Base-by-base conservation (phyloP, 2,797 vertebrate species). In the Sebastes steindachneri region DNA sequence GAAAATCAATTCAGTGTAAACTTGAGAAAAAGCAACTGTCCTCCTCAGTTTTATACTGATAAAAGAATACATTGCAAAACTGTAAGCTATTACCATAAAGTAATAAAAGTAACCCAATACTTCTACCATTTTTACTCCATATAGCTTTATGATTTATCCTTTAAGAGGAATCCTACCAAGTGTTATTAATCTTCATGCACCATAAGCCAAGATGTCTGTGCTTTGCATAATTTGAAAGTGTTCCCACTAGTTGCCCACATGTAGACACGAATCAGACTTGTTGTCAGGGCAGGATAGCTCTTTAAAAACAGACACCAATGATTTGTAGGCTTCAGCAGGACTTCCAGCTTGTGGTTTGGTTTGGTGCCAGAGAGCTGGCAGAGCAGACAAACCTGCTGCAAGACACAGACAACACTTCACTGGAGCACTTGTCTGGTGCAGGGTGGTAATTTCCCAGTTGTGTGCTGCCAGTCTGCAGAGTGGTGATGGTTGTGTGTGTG, bases 391-490 rank as follows among this genome's bases (percentile, higher is more conserved):
- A 86, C 74, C 81, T 84, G 73, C 79, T 80, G 75, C 76, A 65
- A 68, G 57, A 80, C 57, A 21, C 68, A 55, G 19, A 23, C 53
- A 5, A 65, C 77, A 26, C 79, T 87, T 87, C 48, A 86, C 73
- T 89, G 71, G 33, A 77, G 54, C 84, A 77, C 77, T 86, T 75
- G 64, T 81, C 73, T 85, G 79, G 33, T 71, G 84, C 80, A 80
- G 60, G 76, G 60, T 80, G 73, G 76, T 87, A 64, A 82, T 91
- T 87, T 85, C 73, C 80, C 68, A 25, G 76, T 64, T 9, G 60
- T 29, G 28, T 11, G 31, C 51, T 76, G 64, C 62, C 74, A 79
- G 53, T 68, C 72, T 86, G 68, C 63, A 64, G 45, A 79, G 19
- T 51, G 19, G 19, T 74, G 37, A 31, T 63, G 26, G 73, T 59